phyloP scores from a whole-genome alignment of 2,797 vertebrate genomes.

The Morus bassanus region DNA sequence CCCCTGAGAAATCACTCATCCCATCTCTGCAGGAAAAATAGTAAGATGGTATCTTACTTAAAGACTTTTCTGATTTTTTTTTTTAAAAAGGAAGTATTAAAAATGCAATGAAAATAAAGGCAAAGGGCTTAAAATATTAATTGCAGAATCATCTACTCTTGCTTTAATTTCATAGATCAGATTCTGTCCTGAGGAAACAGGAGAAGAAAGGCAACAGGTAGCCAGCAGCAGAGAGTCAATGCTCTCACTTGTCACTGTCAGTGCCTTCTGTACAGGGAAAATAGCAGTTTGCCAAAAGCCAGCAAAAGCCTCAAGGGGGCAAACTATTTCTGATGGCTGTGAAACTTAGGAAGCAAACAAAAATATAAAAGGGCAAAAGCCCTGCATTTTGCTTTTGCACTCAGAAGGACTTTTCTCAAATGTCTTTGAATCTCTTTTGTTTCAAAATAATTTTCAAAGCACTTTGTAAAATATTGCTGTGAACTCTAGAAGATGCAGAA shows the following conservation, averaged over 20 bases:
- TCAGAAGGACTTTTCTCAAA: neutral
- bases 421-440: neutral
- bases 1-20: neutral
- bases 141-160: neutral
- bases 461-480: neutral
- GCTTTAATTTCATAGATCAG: neutral
- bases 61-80: neutral
- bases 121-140: conserved; percentile 32
- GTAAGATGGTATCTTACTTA: neutral
- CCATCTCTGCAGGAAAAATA: neutral
- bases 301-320: conserved; percentile 29
- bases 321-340: neutral
- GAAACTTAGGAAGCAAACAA: conserved; percentile 9
- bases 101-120: neutral
- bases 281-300: neutral
- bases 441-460: neutral
- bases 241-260: conserved; percentile 50
- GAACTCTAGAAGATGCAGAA: neutral
- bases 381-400: neutral
- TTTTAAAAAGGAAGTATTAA: neutral
- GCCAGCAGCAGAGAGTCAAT: neutral
- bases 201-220: conserved; percentile 50
- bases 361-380: neutral
- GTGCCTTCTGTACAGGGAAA: conserved; percentile 11
- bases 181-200: conserved; percentile 1